Conservation (phyloP, 2,113 vertebrate species). For the Panthera leo region DNA sequence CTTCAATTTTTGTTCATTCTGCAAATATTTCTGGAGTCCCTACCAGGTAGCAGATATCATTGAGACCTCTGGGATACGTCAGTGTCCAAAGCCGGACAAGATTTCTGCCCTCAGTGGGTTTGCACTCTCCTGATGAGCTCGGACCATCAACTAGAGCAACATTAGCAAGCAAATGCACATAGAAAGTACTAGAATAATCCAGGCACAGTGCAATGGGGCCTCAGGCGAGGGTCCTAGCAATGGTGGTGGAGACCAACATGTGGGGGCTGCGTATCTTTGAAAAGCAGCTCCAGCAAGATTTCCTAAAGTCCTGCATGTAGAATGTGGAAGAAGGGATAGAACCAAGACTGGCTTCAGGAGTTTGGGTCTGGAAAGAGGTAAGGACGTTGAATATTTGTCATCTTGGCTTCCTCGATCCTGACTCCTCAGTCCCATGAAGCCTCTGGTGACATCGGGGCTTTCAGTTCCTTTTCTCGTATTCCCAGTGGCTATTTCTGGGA, state of each 20-base stretch:
- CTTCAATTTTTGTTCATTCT: neutral
- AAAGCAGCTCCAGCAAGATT: fast-evolving
- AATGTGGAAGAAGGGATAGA: fast-evolving
- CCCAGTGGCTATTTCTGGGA: neutral
- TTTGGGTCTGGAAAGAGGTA: too few species aligned
- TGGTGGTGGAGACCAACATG: fast-evolving
- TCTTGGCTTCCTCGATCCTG: fast-evolving
- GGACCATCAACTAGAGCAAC: fast-evolving
- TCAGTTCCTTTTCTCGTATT: fast-evolving
- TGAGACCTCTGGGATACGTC: neutral
- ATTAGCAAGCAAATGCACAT: fast-evolving
- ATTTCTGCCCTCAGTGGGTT: neutral
- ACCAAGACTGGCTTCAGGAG: too few species aligned
- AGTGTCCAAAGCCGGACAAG: neutral
- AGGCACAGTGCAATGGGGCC: fast-evolving
- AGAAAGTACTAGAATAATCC: fast-evolving
- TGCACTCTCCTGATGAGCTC: neutral
- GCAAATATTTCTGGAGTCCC: neutral
- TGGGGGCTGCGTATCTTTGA: neutral
- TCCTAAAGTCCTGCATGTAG: neutral
- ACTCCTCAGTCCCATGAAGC: too few species aligned
- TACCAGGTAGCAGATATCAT: fast-evolving
- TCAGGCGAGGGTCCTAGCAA: fast-evolving
- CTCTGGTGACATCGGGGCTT: neutral
- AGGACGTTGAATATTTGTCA: fast-evolving